Base-by-base conservation (phyloP, 1,140 invertebrate species). In the Hypsibius dujardini region DNA sequence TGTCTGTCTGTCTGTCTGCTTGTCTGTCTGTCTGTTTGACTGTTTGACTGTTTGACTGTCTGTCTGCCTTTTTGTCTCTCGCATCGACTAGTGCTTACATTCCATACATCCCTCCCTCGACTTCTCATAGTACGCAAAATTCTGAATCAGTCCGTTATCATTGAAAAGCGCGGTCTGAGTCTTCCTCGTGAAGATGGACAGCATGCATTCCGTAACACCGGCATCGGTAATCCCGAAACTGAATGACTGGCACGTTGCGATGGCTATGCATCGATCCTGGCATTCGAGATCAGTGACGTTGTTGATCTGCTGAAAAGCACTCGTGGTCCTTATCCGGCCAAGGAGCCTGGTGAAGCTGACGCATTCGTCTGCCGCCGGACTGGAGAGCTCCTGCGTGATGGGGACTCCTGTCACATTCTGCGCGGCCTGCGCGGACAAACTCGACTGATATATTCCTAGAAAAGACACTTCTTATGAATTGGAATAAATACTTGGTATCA, bases 91-190 rank as follows among this genome's bases (percentile, higher is more conserved):
- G 7, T 7, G 45, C 62, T 67, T 14, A 67, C 62, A 42, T 67
- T 67, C 62, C 62, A 67, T 67, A 42, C 62, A 67, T 67, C 62
- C 62, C 42, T 67, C 62, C 42, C 62, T 12, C 12, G 62, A 67
- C 42, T 67, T 67, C 62, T 67, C 62, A 42, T 67, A 67, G 45
- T 67, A 67, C 12, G 7, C 42, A 42, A 67, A 67, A 42, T 67
- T 67, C 45, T 67, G 62, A 14, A 67, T 67, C 42, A 67, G 62
- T 67, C 62, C 62, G 42, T 67, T 67, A 42, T 67, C 62, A 67
- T 67, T 42, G 42, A 67, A 67, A 42, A 67, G 62, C 3, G 7
- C 42, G 3, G 62, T 7, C 45, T 67, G 62, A 42, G 62, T 14
- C 7, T 42, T 7, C 12, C 62, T 12, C 3, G 12, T 67, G 62